Evolutionary conservation across 2,888 invertebrate species (phyloP), one percentile per base, ranked within the genome.

Genomic region (Drosophila flavopinicola): DNA sequence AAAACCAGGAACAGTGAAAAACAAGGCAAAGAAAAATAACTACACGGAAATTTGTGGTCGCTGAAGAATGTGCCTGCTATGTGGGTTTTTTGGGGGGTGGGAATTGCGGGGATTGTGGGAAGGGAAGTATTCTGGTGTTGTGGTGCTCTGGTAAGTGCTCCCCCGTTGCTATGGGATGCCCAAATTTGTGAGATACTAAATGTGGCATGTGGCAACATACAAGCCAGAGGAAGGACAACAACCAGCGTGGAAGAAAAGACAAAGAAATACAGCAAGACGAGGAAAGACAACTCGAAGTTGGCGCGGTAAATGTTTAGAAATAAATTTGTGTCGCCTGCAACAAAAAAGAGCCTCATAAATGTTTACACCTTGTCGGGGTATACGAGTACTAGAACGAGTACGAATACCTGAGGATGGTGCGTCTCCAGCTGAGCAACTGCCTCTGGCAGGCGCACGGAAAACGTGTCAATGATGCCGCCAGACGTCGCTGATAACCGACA

Each of bases 21-120:
- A 47, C 52, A 48, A 45, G 51, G 49, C 63, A 17, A 75, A 67
- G 80, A 84, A 82, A 84, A 86, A 82, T 82, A 82, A 82, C 84
- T 71, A 71, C 86, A 82, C 72, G 86, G 69, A 86, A 84, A 86
- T 82, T 82, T 82, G 80, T 64, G 80, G 80, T 75, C 78, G 86
- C 78, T 60, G 35, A 82, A 77, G 78, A 84, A 82, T 86, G 74
- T 49, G 79, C 20, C 58, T 47, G 42, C 39, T 57, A 51, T 29
- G 44, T 54, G 38, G 41, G 38, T 17, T 25, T 17, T 7, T 9
- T 1, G 13, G 10, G 15, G 10, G 30, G 17, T 4, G 29, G 23
- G 32, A 1, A 24, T 6, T 15, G 17, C 3, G 4, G 13, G 7
- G 13, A 1, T 1, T 33, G 17, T 11, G 17, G 35, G 25, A 23